Evolutionary conservation across 2,888 invertebrate genomes (phyloP), one percentile per base, ranked within the genome.

Genomic region (Phengaris arion): DNA sequence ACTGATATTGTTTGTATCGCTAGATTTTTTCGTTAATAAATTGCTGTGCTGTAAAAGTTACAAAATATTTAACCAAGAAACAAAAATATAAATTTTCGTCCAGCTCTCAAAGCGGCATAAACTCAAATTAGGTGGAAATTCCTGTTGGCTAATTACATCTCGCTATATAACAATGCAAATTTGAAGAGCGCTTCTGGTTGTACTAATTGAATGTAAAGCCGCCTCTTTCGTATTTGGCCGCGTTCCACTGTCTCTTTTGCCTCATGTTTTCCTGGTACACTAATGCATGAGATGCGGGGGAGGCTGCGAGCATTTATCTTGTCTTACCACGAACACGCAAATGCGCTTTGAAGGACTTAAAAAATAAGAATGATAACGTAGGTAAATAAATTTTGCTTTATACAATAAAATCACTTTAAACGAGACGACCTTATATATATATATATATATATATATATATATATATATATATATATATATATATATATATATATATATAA

Each of bases 161-260:
- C 81, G 80, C 83, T 82, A 81, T 82, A 84, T 84, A 84, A 84
- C 83, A 84, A 86, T 87, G 87, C 87, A 86, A 87, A 89, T 88
- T 87, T 85, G 83, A 85, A 86, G 86, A 86, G 87, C 85, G 84
- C 86, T 86, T 80, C 83, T 81, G 82, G 84, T 81, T 77, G 79
- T 81, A 80, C 85, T 87, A 89, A 90, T 87, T 87, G 86, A 84
- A 85, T 83, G 83, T 83, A 84, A 83, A 84, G 81, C 81, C 79
- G 79, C 80, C 83, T 80, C 80, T 81, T 82, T 78, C 80, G 80
- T 82, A 84, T 83, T 87, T 82, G 81, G 83, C 82, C 81, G 84
- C 80, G 81, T 86, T 85, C 79, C 81, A 80, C 77, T 78, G 81
- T 81, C 83, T 84, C 81, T 80, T 79, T 76, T 79, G 79, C 80